Base-by-base conservation (phyloP, 2,888 invertebrate species). In the Patella caerulea region DNA sequence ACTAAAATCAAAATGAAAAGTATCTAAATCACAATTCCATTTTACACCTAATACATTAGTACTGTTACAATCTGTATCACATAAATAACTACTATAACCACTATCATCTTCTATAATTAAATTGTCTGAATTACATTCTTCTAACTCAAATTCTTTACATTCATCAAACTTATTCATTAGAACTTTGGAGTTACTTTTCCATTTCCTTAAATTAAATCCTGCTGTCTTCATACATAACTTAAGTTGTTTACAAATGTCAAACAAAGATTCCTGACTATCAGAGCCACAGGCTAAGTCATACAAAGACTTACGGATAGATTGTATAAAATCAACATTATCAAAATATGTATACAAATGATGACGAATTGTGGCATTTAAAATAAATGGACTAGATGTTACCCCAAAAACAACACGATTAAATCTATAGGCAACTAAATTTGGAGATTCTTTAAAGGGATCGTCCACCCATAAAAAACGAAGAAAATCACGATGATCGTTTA, bases 391-490 rank as follows among this genome's bases (percentile, higher is more conserved):
- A 12, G 59, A 59, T 59, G 59, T 59, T 59, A 59, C 59, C 59
- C 59, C 59, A 0, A 59, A 59, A n/a, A 59, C 59, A 59, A 59
- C 59, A 11, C 59, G 59, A 59, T 59, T 59, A 17, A 59, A 59
- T 59, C 59, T 59, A 59, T 59, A 59, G 19, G 59, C 59, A 59
- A 59, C 59, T 59, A 59, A 19, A 19, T 59, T 59, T 59, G 59
- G 59, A 17, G 17, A 19, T 59, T 59, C 59, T 9, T 15, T 59
- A 59, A 59, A 59, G 15, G 59, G 59, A 19, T 59, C 59, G 11
- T 59, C 19, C 17, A 59, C 19, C 59, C 59, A 59, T 19, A 59
- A 19, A n/a, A 59, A 59, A 17, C 12, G 7, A 19, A 59, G 59
- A 59, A 19, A 59, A 59, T 59, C 59, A 19, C 59, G 7, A 59